Evolutionary conservation across 1,140 invertebrate species (phyloP).

Genomic region (Procambarus clarkii): DNA sequence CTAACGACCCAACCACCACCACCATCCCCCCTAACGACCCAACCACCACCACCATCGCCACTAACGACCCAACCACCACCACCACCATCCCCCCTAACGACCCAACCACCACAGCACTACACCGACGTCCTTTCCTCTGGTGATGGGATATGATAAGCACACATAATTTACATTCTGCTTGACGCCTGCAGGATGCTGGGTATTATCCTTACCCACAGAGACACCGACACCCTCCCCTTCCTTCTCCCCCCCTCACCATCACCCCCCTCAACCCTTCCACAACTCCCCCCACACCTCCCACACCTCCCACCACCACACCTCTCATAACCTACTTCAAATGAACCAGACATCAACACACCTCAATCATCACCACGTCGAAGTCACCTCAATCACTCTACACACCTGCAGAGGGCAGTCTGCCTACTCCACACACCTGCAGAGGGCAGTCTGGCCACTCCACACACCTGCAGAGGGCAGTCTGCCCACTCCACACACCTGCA

Average conservation of each 20-base stretch:
- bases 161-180: slow-evolving; percentile 17
- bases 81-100: background rate
- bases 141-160: background rate
- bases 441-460: no score
- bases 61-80: background rate
- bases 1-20: background rate
- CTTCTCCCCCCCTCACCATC: background rate
- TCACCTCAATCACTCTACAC: no score
- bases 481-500: no score
- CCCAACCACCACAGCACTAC: background rate
- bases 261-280: background rate
- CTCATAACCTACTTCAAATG: background rate
- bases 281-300: background rate
- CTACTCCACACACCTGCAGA: no score
- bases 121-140: background rate
- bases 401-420: no score
- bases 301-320: background rate
- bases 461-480: no score
- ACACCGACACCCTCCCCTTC: background rate
- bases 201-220: background rate
- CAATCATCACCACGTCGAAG: background rate
- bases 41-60: background rate
- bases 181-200: background rate
- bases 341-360: background rate
- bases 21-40: background rate